Base-by-base conservation (phyloP, 2,797 vertebrate genomes). In the Ispidina lecontei region DNA sequence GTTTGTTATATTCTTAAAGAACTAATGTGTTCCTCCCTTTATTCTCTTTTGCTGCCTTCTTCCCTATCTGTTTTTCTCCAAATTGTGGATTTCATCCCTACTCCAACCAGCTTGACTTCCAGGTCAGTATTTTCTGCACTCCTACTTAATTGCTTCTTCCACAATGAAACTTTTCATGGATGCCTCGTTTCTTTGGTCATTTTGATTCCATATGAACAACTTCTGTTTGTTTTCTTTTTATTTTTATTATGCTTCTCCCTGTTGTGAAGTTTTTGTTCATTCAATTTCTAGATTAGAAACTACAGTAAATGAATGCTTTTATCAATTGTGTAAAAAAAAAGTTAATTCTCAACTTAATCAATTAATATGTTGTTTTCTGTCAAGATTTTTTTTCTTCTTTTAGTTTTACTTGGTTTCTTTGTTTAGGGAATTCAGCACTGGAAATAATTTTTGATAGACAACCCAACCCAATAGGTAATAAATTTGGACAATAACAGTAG, bases 101-200 rank as follows among this genome's bases (percentile, higher is more conserved):
- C 97, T 97, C 81, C 98, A 98, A 98, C 95, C 98, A 99, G 99
- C 98, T 98, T 99, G 97, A 98, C 98, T 97, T 98, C 99, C 96
- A 99, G 98, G 99, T 99, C 98, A 98, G 98, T 98, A 98, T 94
- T 96, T 97, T 95, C 87, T 91, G 91, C 93, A 96, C 83, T 94
- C 87, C 95, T 97, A 90, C 71, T 96, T 94, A 93, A n/a, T 47
- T 87, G 56, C 87, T 95, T 58, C 83, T 91, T 91, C 88, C 35
- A 22, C 90, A 95, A 76, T 91, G 92, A 94, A 94, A 22, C 23
- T 96, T 95, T 96, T 96, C 94, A 86, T 90, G 94, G 94, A 83
- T 92, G 75, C 62, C 96, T 96, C 73, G 73, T 91, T 91, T 94
- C 65, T 95, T 95, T 93, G 37, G 11, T 70, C 39, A 21, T 70